These are phyloP conservation scores for Rapana venosa DNA, from an alignment of 2,888 invertebrate genomes.

Conservation along the genomic window DNA sequence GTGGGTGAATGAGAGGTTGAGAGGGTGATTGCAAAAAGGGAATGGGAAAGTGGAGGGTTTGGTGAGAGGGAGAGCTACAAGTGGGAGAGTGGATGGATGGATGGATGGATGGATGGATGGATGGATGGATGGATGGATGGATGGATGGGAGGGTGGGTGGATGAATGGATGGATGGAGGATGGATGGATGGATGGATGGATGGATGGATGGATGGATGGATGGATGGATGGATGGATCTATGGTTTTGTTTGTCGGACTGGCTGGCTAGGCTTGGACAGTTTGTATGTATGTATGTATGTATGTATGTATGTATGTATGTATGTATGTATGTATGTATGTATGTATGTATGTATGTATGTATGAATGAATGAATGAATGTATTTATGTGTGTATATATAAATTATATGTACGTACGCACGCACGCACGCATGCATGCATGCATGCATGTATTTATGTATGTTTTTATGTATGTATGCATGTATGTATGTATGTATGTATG, in stretches of 20 bases:
- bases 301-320: slow-evolving; percentile 8
- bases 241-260: background rate
- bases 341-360: background rate
- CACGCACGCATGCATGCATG: background rate
- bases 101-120: background rate
- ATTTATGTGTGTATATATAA: background rate
- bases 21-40: background rate
- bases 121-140: slow-evolving; percentile 1
- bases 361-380: background rate
- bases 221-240: background rate
- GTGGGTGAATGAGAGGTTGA: background rate
- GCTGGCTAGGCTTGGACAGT: background rate
- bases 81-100: background rate
- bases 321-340: slow-evolving; percentile 2
- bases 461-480: background rate
- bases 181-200: background rate
- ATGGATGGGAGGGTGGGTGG: background rate
- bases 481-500: slow-evolving; percentile 1
- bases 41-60: background rate
- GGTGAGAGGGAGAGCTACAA: background rate
- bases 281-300: background rate
- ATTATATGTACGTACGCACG: background rate
- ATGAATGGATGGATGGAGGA: background rate
- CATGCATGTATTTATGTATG: too few species aligned
- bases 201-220: background rate